Conservation (phyloP, 2,888 invertebrate genomes). For the Charanyca ferruginea region DNA sequence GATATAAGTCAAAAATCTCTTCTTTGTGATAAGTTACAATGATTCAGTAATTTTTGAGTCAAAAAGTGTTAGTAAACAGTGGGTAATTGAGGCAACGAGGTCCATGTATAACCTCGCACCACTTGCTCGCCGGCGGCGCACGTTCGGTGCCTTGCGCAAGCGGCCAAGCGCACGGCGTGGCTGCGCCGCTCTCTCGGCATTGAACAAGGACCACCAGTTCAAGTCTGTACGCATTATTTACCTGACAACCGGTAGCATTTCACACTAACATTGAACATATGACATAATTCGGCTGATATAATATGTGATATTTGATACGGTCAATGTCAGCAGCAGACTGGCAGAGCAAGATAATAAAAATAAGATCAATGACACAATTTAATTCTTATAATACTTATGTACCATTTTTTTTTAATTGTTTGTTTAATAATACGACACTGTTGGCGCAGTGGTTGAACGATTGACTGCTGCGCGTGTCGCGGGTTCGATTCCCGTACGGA, state of each 20-base stretch:
- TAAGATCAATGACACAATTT: not conserved
- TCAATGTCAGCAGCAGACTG: conserved; percentile 42
- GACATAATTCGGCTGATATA: conserved; percentile 61
- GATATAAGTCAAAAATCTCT: too few relatives aligned
- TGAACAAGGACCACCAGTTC: conserved; percentile 80
- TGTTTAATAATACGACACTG: too few relatives aligned
- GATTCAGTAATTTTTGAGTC: conserved; percentile 9
- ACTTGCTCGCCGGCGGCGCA: conserved; percentile 76
- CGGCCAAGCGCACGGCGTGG: conserved; percentile 69
- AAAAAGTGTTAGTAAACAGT: conserved; percentile 40
- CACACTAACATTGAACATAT: conserved; percentile 61
- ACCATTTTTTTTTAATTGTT: too few relatives aligned
- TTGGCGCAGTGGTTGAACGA: too few relatives aligned
- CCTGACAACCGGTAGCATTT: conserved; percentile 57
- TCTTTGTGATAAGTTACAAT: not conserved
- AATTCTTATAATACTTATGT: too few relatives aligned
- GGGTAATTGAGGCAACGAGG: conserved; percentile 72
- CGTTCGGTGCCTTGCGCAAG: conserved; percentile 72
- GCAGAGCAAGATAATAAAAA: conserved; percentile 15
- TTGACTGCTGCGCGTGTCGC: too few relatives aligned
- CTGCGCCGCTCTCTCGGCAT: conserved; percentile 87
- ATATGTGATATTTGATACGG: conserved; percentile 50
- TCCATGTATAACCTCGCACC: conserved; percentile 87
- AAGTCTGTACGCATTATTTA: conserved; percentile 60
- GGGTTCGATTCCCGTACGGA: too few relatives aligned